Base-by-base conservation (phyloP, 2,113 vertebrate species). In the Sisor rabdophorus region DNA sequence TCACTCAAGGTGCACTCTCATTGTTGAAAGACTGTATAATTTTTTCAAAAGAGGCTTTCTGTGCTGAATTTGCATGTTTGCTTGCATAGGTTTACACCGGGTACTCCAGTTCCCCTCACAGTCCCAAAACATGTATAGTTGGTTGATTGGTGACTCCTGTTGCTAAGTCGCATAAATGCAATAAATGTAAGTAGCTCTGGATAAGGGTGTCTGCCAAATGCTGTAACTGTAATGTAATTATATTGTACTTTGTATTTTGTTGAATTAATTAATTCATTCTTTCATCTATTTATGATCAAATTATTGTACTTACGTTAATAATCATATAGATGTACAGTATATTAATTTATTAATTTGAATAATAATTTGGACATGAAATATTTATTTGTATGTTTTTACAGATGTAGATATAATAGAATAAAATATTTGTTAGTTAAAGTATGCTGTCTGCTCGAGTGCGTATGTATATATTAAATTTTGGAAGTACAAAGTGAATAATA, bases 351-450 rank as follows among this genome's bases (percentile, higher is more conserved):
- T 60, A 12, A 44, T 44, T 8, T 6, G 10, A 30, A 32, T 20
- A 28, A 24, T 50, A 59, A 28, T 26, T 44, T 40, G 17, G 15
- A 56, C 10, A 56, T 4, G 16, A 24, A 22, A 48, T 26, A 10
- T 69, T 16, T 69, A 52, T 52, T 50, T 48, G 11, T 19, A 11
- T 52, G 65, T 68, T 28, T 68, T 52, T 50, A 68, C 48, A 50
- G 50, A 40, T 19, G 19, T 50, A 68, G 8, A 26, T 19, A 50
- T 50, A 11, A 50, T 1, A 68, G 2, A 2, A 50, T 50, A 50
- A 50, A 50, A 28, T 50, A 10, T 17, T 15, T 47, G 22, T 40
- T 64, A 2, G 20, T 40, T 19, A 11, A 20, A 63, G 40, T 44
- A 44, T 44, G 40, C 10, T 36, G 17, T 10, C 17, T 32, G 19